A percentile compares a stretch with the other conserved stretches of the same genome.
Conservation (phyloP, 2,888 invertebrate genomes). For the Megaustenia siamemsis region DNA sequence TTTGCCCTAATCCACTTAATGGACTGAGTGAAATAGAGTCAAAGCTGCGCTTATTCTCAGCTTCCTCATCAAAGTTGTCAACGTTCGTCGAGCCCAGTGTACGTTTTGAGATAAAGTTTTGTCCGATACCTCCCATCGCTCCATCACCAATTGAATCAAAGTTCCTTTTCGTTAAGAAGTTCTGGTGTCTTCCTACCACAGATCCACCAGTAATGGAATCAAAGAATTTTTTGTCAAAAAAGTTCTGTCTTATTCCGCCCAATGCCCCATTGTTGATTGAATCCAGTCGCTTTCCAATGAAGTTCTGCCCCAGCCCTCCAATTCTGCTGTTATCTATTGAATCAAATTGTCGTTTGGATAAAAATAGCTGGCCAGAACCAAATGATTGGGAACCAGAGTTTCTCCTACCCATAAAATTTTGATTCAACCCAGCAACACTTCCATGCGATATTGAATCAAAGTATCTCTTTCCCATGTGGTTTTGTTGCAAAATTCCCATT, state of each 20-base stretch:
- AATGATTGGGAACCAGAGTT: slow-evolving; percentile 11
- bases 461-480: background rate
- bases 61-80: background rate
- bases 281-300: slow-evolving; percentile 11
- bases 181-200: background rate
- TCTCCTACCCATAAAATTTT: background rate
- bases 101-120: background rate
- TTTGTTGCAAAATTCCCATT: background rate
- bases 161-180: slow-evolving; percentile 2
- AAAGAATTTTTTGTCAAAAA: slow-evolving; percentile 21
- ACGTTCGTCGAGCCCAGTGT: background rate
- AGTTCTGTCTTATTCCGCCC: slow-evolving; percentile 26
- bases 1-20: background rate
- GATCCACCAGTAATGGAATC: background rate
- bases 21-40: background rate
- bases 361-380: background rate
- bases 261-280: slow-evolving; percentile 17
- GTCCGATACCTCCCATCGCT: background rate
- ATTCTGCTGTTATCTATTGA: background rate
- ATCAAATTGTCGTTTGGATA: slow-evolving; percentile 11
- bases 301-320: background rate
- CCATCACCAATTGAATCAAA: background rate
- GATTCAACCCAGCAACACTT: background rate
- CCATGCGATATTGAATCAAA: slow-evolving; percentile 4
- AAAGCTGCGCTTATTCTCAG: background rate